phyloP scores from a whole-genome alignment of 2,888 invertebrate genomes.

The Drosophila nr. perissopoda region DNA sequence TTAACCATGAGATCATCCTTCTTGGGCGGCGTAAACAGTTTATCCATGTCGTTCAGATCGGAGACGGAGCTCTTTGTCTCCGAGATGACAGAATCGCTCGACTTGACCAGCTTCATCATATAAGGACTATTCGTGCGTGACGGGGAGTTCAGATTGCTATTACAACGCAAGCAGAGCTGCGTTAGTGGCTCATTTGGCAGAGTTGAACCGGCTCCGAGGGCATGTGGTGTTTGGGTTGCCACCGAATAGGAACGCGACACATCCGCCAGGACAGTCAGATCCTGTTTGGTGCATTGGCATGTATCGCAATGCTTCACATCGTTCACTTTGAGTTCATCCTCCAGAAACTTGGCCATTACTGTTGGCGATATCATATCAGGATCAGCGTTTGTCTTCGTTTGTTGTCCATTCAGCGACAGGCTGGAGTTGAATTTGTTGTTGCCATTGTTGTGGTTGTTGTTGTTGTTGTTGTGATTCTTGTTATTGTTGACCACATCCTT shows the following conservation, averaged over 20 bases:
- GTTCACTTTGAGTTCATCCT: constrained; percentile 93
- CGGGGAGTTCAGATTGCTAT: constrained; percentile 86
- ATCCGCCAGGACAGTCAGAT: constrained; percentile 86
- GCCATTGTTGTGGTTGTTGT: constrained; percentile 44
- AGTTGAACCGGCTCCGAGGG: constrained; percentile 74
- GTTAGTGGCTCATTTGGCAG: constrained; percentile 72
- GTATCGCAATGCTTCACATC: constrained; percentile 93
- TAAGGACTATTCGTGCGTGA: constrained; percentile 85
- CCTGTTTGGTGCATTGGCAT: constrained; percentile 89
- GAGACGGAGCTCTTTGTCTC: constrained; percentile 85
- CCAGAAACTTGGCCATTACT: constrained; percentile 95
- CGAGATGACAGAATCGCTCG: constrained; percentile 85
- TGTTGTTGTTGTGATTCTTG: constrained; percentile 42
- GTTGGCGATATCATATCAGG: constrained; percentile 90
- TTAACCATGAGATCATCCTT: constrained; percentile 85
- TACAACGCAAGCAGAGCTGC: constrained; percentile 87
- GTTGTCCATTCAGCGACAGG: constrained; percentile 40
- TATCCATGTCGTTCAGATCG: constrained; percentile 84
- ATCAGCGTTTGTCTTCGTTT: constrained; percentile 50
- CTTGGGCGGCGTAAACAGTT: constrained; percentile 83
- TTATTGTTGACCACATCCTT: constrained; percentile 50
- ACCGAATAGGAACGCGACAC: constrained; percentile 87
- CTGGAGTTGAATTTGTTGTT: constrained; percentile 55
- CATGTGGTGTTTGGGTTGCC: constrained; percentile 88
- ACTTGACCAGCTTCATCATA: constrained; percentile 84